Percentiles rank a stretch among this genome's conserved stretches.
These are phyloP conservation scores for Phylloscopus trochilus DNA, from an alignment of 2,113 vertebrate genomes.

Conservation along the genomic window DNA sequence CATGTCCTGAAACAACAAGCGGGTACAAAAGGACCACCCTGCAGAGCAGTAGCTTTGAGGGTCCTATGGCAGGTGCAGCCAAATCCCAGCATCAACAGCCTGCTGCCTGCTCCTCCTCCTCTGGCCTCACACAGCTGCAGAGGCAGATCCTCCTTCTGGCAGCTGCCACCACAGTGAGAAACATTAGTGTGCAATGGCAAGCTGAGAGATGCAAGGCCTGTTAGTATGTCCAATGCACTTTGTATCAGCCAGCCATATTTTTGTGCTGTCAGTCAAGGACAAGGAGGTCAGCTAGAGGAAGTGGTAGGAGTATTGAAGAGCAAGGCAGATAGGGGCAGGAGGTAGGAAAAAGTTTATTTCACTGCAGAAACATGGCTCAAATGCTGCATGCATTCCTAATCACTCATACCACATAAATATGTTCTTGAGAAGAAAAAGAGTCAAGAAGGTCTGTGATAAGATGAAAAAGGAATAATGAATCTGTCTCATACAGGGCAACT, in stretches of 20 bases:
- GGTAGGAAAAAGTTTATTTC: background rate
- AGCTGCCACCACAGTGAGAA: background rate
- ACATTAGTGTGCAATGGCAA: rapidly evolving
- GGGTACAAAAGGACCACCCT: background rate
- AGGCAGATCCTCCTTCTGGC: background rate
- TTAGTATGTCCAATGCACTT: background rate
- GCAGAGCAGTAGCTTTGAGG: background rate
- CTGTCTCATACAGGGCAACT: background rate
- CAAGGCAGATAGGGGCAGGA: background rate
- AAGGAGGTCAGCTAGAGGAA: background rate
- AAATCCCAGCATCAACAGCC: background rate
- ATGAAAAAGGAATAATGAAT: background rate
- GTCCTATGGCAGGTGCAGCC: background rate
- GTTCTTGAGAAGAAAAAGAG: slow-evolving; percentile 2
- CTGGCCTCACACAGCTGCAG: background rate
- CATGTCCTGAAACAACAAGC: background rate
- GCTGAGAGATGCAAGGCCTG: background rate
- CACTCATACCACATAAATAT: background rate
- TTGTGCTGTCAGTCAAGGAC: background rate
- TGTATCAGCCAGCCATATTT: background rate
- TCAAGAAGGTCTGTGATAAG: slow-evolving; percentile 1
- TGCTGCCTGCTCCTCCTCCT: background rate
- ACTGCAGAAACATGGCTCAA: background rate
- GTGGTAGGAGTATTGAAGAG: background rate
- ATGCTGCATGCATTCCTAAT: background rate